A percentile compares a stretch with the other conserved stretches of the same genome.
These are phyloP conservation scores for Centrocercus urophasianus DNA, from an alignment of 2,113 vertebrate species.

Conservation along the genomic window DNA sequence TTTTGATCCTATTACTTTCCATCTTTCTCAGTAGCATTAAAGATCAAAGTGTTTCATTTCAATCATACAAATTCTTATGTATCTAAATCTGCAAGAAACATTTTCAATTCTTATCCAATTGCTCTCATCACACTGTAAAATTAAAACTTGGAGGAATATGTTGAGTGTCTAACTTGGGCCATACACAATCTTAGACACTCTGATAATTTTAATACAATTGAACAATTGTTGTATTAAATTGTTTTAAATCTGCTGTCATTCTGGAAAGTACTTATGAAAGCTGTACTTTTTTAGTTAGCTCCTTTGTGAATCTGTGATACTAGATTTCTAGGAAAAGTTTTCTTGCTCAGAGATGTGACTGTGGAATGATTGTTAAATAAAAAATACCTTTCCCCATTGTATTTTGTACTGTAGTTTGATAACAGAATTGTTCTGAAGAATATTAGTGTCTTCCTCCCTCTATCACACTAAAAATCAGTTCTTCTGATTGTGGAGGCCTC, in stretches of 20 bases:
- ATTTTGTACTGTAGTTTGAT: neutral
- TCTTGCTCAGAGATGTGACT: neutral
- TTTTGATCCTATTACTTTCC: neutral
- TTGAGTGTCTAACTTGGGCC: neutral
- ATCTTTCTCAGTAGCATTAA: neutral
- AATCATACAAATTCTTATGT: neutral
- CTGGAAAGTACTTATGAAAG: neutral
- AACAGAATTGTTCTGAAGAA: neutral
- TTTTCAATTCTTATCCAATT: neutral
- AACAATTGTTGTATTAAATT: neutral
- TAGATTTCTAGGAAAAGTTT: neutral
- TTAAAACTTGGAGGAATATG: neutral
- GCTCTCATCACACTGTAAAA: neutral
- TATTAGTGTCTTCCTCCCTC: neutral
- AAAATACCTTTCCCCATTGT: neutral
- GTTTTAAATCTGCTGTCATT: neutral
- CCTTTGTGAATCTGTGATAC: neutral
- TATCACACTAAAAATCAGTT: constrained; percentile 12
- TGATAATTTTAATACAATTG: neutral
- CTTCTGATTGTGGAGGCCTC: neutral
- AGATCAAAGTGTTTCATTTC: neutral
- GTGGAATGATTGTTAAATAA: neutral
- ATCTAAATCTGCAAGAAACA: neutral
- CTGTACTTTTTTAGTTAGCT: neutral
- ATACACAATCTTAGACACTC: neutral